phyloP scores from a whole-genome alignment of 2,888 invertebrate genomes.

The Calameuta pallipes region DNA sequence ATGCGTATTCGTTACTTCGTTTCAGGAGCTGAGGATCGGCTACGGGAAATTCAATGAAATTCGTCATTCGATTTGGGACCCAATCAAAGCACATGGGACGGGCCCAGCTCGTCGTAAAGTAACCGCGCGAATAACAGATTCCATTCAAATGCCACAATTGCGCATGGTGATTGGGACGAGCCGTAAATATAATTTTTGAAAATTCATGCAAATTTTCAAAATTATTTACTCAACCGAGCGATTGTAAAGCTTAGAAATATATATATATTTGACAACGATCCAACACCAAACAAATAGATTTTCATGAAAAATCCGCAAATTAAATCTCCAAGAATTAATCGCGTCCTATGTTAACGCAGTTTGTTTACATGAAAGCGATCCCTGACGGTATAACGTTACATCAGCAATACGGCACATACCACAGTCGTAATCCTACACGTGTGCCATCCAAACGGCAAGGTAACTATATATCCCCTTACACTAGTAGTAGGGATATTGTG shows the following conservation, averaged over 20 bases:
- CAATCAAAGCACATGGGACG: neutral
- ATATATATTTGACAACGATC: neutral
- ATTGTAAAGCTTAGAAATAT: neutral
- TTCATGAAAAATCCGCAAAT: neutral
- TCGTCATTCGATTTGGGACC: neutral
- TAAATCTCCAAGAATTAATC: neutral
- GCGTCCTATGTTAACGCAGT: neutral
- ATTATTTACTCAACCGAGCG: neutral
- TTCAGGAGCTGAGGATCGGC: conserved; percentile 3
- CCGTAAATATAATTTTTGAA: neutral
- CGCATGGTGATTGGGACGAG: too few relatives aligned
- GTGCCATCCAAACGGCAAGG: conserved; percentile 32
- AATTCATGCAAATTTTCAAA: neutral
- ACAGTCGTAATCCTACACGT: conserved; percentile 32
- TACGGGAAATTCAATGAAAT: neutral
- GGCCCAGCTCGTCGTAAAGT: neutral
- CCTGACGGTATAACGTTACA: conserved; percentile 31
- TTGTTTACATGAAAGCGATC: conserved; percentile 26
- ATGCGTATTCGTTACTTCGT: conserved; percentile 50
- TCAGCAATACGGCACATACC: conserved; percentile 27
- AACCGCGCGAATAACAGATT: neutral
- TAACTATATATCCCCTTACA: conserved; percentile 27
- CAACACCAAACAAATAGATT: neutral
- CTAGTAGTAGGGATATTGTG: too few relatives aligned
- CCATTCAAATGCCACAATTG: too few relatives aligned